Conservation (phyloP, 1,140 invertebrate genomes). For the Neelides sp. region DNA sequence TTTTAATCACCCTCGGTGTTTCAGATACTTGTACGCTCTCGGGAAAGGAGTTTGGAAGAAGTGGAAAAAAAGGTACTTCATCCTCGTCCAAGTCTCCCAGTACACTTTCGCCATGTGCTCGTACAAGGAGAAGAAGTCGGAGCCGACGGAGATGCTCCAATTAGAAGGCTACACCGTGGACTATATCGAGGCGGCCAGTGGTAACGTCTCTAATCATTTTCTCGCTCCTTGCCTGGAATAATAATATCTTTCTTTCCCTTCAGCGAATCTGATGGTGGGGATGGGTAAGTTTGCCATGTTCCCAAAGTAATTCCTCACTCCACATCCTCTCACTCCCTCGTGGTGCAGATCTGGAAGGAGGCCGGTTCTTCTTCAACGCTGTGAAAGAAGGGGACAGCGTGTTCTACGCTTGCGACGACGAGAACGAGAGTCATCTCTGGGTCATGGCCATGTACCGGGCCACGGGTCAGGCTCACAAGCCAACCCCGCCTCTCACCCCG, state of each 20-base stretch:
- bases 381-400: constrained; percentile 96
- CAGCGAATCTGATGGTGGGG: constrained; percentile 78
- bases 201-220: constrained; percentile 39
- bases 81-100: constrained; percentile 96
- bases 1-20: constrained; percentile 30
- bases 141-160: constrained; percentile 99
- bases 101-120: constrained; percentile 99
- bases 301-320: background rate
- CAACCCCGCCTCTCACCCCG: constrained; percentile 75
- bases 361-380: constrained; percentile 92
- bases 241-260: constrained; percentile 35
- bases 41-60: constrained; percentile 99
- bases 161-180: constrained; percentile 98
- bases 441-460: constrained; percentile 97
- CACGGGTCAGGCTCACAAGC: constrained; percentile 97
- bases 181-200: constrained; percentile 87
- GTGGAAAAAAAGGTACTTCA: constrained; percentile 98
- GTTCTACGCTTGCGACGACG: constrained; percentile 92
- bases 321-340: background rate
- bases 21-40: constrained; percentile 77
- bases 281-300: constrained; percentile 45
- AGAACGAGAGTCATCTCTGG: constrained; percentile 96
- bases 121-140: constrained; percentile 97
- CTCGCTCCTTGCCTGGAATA: constrained; percentile 7
- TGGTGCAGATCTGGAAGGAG: constrained; percentile 61